These are phyloP conservation scores for Bibio marci DNA, from an alignment of 2,888 invertebrate genomes.

Conservation along the genomic window DNA sequence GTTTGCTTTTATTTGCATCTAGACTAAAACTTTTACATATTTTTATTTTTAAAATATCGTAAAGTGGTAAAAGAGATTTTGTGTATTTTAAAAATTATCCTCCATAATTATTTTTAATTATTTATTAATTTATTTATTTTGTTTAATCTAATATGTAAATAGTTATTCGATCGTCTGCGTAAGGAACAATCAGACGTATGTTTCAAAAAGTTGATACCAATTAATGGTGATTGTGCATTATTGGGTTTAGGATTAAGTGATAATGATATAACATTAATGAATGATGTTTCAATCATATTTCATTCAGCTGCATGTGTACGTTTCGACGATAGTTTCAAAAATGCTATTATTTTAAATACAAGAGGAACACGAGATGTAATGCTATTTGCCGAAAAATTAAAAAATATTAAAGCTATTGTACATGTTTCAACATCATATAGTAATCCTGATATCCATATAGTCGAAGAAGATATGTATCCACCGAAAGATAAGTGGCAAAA, in stretches of 20 bases:
- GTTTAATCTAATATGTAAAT: no score
- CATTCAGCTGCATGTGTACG: slow-evolving; percentile 67
- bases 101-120: no score
- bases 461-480: slow-evolving; percentile 63
- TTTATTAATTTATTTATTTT: not conserved
- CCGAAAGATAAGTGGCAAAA: slow-evolving; percentile 40
- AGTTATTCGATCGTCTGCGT: slow-evolving; percentile 15
- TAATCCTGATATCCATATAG: slow-evolving; percentile 53
- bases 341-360: slow-evolving; percentile 44
- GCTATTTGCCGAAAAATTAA: slow-evolving; percentile 32
- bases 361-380: slow-evolving; percentile 46
- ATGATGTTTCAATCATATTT: slow-evolving; percentile 49
- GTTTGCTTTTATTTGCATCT: no score
- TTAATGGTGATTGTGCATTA: slow-evolving; percentile 42
- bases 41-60: no score
- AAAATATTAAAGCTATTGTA: slow-evolving; percentile 37
- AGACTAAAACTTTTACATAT: no score
- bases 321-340: slow-evolving; percentile 61
- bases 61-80: no score
- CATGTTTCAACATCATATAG: slow-evolving; percentile 82
- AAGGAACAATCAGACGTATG: not conserved
- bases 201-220: slow-evolving; percentile 44
- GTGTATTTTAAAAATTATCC: no score
- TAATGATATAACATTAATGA: slow-evolving; percentile 32
- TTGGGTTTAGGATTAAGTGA: slow-evolving; percentile 38